Conservation (phyloP, 2,113 vertebrate genomes). For the Oceanites oceanicus region DNA sequence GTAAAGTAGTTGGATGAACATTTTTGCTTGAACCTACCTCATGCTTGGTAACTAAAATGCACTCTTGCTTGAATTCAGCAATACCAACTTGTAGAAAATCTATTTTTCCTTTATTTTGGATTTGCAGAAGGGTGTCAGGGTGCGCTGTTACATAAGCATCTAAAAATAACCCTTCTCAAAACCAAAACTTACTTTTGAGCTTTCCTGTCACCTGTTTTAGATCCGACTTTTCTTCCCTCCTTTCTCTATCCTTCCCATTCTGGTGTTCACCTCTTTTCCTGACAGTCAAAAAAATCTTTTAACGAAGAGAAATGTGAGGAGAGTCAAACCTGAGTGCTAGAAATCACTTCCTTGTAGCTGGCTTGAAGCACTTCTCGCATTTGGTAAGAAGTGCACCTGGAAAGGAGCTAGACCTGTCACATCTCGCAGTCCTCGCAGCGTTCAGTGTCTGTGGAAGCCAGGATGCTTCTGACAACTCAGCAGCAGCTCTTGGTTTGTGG, state of each 20-base stretch:
- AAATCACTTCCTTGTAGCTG: neutral
- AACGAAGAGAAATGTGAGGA: neutral
- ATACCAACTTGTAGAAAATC: neutral
- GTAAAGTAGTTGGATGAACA: neutral
- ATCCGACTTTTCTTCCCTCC: neutral
- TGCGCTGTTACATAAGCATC: accelerated
- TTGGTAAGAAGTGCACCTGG: accelerated
- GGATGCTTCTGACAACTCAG: neutral
- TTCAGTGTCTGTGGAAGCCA: no score
- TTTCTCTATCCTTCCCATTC: neutral
- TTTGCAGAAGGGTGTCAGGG: neutral
- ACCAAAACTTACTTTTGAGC: neutral
- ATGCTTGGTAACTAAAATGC: neutral
- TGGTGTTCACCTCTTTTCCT: neutral
- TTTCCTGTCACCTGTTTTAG: neutral
- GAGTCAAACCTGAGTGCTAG: neutral
- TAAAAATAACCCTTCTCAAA: neutral
- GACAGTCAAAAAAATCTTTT: neutral
- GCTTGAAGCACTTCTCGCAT: neutral
- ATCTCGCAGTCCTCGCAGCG: accelerated
- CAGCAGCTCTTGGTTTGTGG: neutral
- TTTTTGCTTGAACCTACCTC: neutral
- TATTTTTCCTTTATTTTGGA: neutral
- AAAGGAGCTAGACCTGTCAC: neutral
- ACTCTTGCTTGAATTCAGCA: neutral